Evolutionary conservation across 2,888 invertebrate species (phyloP).

Genomic region (Cephus rjabovi): DNA sequence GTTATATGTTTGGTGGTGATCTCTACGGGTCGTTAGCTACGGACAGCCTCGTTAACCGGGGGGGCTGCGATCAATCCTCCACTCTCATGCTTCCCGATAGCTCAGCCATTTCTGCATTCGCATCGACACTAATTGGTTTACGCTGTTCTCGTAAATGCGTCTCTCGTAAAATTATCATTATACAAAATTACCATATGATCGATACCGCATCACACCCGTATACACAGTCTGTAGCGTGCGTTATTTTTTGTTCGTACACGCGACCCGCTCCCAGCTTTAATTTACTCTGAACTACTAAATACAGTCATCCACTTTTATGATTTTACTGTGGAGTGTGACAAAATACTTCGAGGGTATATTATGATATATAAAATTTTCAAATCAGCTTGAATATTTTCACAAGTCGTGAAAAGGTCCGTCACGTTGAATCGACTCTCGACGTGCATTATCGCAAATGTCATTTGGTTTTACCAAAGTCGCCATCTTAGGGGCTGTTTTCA

Average conservation of each 20-base stretch:
- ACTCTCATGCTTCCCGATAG: neutral
- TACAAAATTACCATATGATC: neutral
- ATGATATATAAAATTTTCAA: no score
- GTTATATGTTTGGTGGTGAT: neutral
- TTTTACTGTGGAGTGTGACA: neutral
- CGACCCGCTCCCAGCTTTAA: neutral
- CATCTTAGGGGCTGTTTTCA: neutral
- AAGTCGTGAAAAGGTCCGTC: neutral
- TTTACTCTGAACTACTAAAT: neutral
- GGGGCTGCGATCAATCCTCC: neutral
- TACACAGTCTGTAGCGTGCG: neutral
- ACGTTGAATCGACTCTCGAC: neutral
- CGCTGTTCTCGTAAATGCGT: no score
- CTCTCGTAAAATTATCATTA: neutral
- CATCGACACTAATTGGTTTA: constrained; percentile 5
- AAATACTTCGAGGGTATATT: no score
- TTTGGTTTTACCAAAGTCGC: neutral
- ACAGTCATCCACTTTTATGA: neutral
- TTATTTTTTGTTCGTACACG: neutral
- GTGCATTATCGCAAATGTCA: neutral
- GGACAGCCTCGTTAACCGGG: neutral
- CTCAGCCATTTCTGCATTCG: neutral
- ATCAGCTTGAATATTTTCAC: neutral
- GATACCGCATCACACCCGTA: neutral
- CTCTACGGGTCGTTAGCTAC: neutral